These are phyloP conservation scores for Cephus rjabovi DNA, from an alignment of 2,888 invertebrate species.

Conservation along the genomic window DNA sequence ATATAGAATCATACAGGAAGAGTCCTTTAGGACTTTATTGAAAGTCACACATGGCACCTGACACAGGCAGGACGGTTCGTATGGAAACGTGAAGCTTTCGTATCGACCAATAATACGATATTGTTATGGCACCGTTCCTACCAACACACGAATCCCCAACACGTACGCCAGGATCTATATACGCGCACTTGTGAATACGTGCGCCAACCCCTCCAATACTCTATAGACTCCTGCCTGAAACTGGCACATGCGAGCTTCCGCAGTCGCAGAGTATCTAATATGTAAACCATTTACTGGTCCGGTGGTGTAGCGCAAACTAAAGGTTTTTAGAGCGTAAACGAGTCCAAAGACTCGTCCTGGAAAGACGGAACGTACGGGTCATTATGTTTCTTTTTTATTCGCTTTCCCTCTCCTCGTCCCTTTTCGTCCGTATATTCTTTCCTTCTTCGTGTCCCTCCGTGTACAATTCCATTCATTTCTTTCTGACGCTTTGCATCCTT, in stretches of 20 bases:
- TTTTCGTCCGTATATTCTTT: background rate
- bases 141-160: background rate
- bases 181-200: background rate
- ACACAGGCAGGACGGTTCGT: background rate
- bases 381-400: background rate
- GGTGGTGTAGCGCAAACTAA: slow-evolving; percentile 2
- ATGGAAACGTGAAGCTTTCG: background rate
- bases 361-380: background rate
- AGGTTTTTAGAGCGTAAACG: slow-evolving; percentile 8
- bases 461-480: background rate
- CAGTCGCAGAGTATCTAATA: slow-evolving; percentile 15
- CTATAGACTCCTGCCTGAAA: background rate
- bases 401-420: background rate
- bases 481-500: background rate
- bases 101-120: background rate
- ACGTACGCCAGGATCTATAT: background rate
- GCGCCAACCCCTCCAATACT: background rate
- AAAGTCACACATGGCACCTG: background rate
- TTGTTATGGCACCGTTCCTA: background rate
- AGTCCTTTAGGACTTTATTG: background rate
- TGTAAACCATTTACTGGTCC: slow-evolving; percentile 15
- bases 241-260: slow-evolving; percentile 5
- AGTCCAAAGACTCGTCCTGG: background rate
- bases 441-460: background rate
- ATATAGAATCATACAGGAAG: background rate